A percentile compares a stretch with the other conserved stretches of the same genome.
These are phyloP conservation scores for Aphaenogaster floridana DNA, from an alignment of 1,140 invertebrate species.

Conservation along the genomic window DNA sequence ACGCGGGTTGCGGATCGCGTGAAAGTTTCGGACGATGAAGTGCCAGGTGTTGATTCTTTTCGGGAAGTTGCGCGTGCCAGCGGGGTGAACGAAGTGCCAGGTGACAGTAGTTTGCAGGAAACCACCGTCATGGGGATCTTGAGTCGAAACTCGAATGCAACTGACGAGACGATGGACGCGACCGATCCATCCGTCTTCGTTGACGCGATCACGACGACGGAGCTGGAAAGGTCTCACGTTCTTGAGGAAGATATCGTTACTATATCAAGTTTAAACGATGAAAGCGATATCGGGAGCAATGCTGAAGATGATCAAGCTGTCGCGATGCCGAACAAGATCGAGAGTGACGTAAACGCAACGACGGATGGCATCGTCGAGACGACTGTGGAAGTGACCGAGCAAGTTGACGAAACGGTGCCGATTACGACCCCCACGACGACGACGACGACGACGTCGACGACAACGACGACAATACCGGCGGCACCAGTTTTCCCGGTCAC, in stretches of 20 bases:
- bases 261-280: slow-evolving; percentile 36
- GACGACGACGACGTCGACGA: slow-evolving; percentile 42
- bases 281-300: slow-evolving; percentile 52
- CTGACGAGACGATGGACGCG: slow-evolving; percentile 12
- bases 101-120: slow-evolving; percentile 2
- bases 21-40: slow-evolving; percentile 32
- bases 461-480: slow-evolving; percentile 25
- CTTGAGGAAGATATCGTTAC: slow-evolving; percentile 4
- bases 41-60: slow-evolving; percentile 1
- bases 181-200: slow-evolving; percentile 14
- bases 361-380: slow-evolving; percentile 37
- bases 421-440: slow-evolving; percentile 45
- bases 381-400: slow-evolving; percentile 66
- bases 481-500: slow-evolving; percentile 77
- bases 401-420: slow-evolving; percentile 23
- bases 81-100: slow-evolving; percentile 44
- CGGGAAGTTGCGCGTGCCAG: slow-evolving; percentile 16
- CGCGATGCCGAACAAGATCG: slow-evolving; percentile 63
- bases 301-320: slow-evolving; percentile 43
- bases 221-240: background rate
- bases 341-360: slow-evolving; percentile 61
- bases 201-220: slow-evolving; percentile 43
- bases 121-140: slow-evolving; percentile 1
- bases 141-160: background rate
- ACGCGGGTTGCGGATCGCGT: background rate